A percentile compares a stretch with the other conserved stretches of the same genome.
Conservation (phyloP, 2,113 vertebrate genomes). For the Euleptes europaea region DNA sequence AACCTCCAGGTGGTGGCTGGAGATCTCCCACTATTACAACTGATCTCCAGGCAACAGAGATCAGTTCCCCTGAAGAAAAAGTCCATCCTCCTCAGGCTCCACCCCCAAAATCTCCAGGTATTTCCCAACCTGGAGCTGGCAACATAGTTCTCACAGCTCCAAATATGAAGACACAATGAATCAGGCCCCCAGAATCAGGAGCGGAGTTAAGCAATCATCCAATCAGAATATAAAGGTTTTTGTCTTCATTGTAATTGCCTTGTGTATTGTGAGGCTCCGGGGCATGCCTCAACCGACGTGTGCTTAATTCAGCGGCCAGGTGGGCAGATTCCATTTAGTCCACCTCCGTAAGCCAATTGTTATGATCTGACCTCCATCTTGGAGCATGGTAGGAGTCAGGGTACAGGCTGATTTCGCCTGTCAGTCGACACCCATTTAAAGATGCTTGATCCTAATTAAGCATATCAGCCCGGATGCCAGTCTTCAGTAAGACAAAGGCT, state of each 20-base stretch:
- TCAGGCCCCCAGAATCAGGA: no score
- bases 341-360: slow-evolving; percentile 55
- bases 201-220: no score
- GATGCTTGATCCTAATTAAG: slow-evolving; percentile 78
- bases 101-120: no score
- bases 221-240: no score
- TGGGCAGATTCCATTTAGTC: slow-evolving; percentile 54
- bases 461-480: slow-evolving; percentile 72
- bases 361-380: slow-evolving; percentile 56
- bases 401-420: slow-evolving; percentile 58
- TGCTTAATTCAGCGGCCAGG: slow-evolving; percentile 57
- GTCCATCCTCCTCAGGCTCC: no score
- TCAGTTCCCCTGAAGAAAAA: no score
- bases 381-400: not conserved
- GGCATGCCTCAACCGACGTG: slow-evolving; percentile 12
- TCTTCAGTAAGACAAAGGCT: slow-evolving; percentile 77
- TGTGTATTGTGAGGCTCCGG: not conserved
- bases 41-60: no score
- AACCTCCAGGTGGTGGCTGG: no score
- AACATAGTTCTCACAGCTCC: no score
- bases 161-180: no score
- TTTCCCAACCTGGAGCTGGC: no score
- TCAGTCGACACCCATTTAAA: slow-evolving; percentile 72
- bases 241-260: not conserved
- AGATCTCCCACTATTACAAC: no score